phyloP scores from a whole-genome alignment of 2,888 invertebrate species.

The Ernsta delagoae region DNA sequence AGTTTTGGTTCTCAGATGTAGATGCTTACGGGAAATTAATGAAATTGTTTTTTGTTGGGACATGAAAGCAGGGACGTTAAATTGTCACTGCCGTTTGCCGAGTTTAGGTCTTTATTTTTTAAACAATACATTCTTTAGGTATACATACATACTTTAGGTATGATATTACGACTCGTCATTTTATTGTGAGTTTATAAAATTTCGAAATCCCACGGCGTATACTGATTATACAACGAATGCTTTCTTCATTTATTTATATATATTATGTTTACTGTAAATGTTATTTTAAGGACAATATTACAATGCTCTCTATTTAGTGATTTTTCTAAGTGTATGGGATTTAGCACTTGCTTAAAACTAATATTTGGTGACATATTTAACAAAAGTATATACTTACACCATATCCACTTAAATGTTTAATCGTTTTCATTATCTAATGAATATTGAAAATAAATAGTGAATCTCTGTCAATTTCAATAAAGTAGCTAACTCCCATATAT shows the following conservation, averaged over 20 bases:
- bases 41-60: constrained; percentile 17
- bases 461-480: background rate
- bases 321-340: constrained; percentile 8
- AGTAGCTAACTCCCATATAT: too few relatives aligned
- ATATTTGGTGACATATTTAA: background rate
- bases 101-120: constrained; percentile 34
- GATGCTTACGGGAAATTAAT: constrained; percentile 4
- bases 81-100: constrained; percentile 36
- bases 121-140: constrained; percentile 10
- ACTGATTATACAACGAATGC: constrained; percentile 34
- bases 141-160: constrained; percentile 24
- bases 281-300: constrained; percentile 1
- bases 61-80: background rate
- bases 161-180: constrained; percentile 17
- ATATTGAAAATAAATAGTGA: background rate
- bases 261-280: background rate
- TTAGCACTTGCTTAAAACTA: constrained; percentile 2
- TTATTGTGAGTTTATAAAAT: constrained; percentile 4
- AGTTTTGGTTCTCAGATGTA: constrained; percentile 1
- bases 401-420: background rate
- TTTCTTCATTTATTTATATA: constrained; percentile 19
- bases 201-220: constrained; percentile 28
- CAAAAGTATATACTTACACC: too few relatives aligned
- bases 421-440: background rate
- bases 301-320: constrained; percentile 33